Evolutionary conservation across 2,888 invertebrate species (phyloP), one percentile per base, ranked within the genome.

Genomic region (Hipparchia semele): DNA sequence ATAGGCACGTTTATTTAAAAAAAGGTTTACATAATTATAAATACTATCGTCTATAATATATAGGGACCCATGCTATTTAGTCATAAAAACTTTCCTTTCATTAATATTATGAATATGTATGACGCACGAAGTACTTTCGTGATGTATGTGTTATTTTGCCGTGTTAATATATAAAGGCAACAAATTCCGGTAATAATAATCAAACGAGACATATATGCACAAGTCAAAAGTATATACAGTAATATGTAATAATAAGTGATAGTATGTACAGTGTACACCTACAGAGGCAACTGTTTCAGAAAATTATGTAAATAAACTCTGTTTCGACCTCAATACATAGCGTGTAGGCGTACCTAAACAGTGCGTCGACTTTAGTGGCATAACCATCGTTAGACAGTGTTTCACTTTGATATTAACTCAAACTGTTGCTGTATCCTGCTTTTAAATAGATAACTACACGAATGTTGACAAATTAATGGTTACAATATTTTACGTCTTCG

Each of bases 221-320:
- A 5, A 58, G 56, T 13, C 13, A 6, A 13, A 6, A 58, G 6
- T 7, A 4, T 46, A 68, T 59, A 59, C 7, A 49, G 10, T 10
- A 33, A 60, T 59, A 60, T 46, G 46, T 23, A 23, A 46, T 58
- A n/a, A 58, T 58, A 49, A 46, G 6, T 23, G n/a, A 13, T 58
- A 46, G 12, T 46, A 23, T 23, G 23, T 23, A 23, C 23, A 23
- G 23, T 23, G 23, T 23, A 67, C 39, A 39, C 39, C 39, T 39
- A 39, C 39, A 5, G 68, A 68, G 12, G 33, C 59, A 51, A 49
- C 51, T 54, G 67, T 71, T 71, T 73, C 73, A 73, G 75, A 77
- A 76, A 77, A 73, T 75, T 75, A 78, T 78, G 76, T 70, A 76
- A 78, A 78, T 77, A 68, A 49, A 70, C 13, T 53, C 58, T 58